Base-by-base conservation (phyloP, 2,113 vertebrate species). In the Ciconia boyciana region DNA sequence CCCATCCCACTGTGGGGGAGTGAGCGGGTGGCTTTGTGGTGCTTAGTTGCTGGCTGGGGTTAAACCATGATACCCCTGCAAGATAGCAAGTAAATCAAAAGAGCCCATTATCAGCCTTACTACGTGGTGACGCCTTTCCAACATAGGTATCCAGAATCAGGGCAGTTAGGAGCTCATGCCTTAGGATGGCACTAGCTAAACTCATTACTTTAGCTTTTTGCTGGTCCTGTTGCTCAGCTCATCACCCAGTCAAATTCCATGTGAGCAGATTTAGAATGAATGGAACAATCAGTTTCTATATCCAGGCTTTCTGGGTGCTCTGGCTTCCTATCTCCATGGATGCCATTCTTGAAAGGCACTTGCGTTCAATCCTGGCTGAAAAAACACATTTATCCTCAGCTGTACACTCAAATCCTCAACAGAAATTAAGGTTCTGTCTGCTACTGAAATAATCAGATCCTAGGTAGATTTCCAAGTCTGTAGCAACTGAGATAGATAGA, bases 121-220 rank as follows among this genome's bases (percentile, higher is more conserved):
- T 41, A 10, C 0, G 0, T 43, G 21, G 25, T 34, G 26, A 57
- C 5, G 3, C 7, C 4, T 39, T 94, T 64, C 48, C 36, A 68
- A 25, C 16, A 11, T 0, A 32, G 11, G 7, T 14, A 31, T 13
- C 25, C 19, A 60, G n/a, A 46, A 26, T 3, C 13, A 34, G 54
- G 39, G 12, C 39, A 54, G 5, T 51, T 36, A 34, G 16, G 18
- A 46, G 12, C 7, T 54, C 54, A 65, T 46, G 41, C 2, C 12
- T 46, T 69, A 31, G 12, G 18, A 69, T 65, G 17, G 5, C 22
- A 58, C 9, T 66, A n/a, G 19, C 11, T 82, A 70, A 82, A 43
- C 3, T 9, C 32, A 15, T 22, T 9, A 39, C 9, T 62, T 80
- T n/a, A 31, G 9, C 4, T 46, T 81, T 89, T 84, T 90, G 5